Evolutionary conservation across 2,888 invertebrate species (phyloP).

Genomic region (Uropetala carovei): DNA sequence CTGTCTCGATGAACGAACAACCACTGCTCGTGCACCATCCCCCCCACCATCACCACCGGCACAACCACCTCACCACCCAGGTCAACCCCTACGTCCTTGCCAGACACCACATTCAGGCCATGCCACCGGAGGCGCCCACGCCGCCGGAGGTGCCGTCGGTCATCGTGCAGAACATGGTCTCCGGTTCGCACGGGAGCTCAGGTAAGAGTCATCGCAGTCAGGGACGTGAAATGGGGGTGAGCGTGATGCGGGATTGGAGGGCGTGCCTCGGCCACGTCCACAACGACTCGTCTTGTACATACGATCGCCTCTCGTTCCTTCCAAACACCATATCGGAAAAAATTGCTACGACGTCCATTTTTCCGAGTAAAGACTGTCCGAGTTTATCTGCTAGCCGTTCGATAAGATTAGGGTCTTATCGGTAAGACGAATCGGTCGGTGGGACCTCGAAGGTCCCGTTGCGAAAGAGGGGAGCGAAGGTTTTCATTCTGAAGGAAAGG

Average conservation of each 20-base stretch:
- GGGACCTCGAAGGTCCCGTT: not conserved
- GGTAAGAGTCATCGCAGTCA: not conserved
- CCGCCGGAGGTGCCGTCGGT: not conserved
- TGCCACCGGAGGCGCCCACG: constrained; percentile 1
- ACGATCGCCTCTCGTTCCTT: not conserved
- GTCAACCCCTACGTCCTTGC: not conserved
- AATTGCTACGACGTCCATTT: not conserved
- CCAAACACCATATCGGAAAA: not conserved
- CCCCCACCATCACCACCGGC: constrained; percentile 1
- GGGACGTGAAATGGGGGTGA: not conserved
- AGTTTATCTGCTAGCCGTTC: not conserved
- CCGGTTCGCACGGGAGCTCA: not conserved
- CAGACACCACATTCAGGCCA: constrained; percentile 2
- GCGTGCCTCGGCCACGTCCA: constrained; percentile 5
- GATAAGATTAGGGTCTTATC: not conserved
- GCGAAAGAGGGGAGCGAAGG: not conserved
- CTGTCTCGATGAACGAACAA: constrained; percentile 25
- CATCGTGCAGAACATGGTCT: constrained; percentile 26
- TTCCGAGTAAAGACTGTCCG: not conserved
- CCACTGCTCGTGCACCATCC: not conserved
- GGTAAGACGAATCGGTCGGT: not conserved
- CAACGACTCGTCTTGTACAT: not conserved
- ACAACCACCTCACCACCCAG: not conserved
- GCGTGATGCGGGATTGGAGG: not conserved
- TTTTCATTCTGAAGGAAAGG: not conserved